A percentile compares a stretch with the other conserved stretches of the same genome.
These are phyloP conservation scores for Noctua comes DNA, from an alignment of 2,888 invertebrate genomes.

Conservation along the genomic window DNA sequence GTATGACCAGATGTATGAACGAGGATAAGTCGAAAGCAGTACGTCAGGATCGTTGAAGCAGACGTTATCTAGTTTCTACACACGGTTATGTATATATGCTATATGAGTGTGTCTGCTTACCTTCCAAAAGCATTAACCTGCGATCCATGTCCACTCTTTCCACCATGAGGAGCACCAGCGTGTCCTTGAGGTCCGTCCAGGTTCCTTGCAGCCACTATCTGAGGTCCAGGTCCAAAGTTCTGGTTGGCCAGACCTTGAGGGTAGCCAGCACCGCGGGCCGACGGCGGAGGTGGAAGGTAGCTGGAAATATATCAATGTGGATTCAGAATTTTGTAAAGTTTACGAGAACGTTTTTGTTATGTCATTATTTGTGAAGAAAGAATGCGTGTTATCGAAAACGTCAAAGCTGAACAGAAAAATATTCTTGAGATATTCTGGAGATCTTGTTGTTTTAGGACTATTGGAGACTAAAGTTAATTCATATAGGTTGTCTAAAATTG, in stretches of 20 bases:
- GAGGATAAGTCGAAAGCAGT: background rate
- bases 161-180: slow-evolving; percentile 42
- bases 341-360: background rate
- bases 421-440: background rate
- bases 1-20: too few relatives aligned
- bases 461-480: background rate
- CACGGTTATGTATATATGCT: too few relatives aligned
- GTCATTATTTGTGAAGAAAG: background rate
- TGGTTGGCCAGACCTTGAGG: slow-evolving; percentile 70
- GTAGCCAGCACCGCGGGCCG: slow-evolving; percentile 74
- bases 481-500: background rate
- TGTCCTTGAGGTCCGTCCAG: slow-evolving; percentile 59
- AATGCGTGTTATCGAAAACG: background rate
- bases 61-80: background rate
- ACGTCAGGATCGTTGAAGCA: background rate
- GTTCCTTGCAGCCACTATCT: slow-evolving; percentile 81
- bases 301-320: slow-evolving; percentile 68
- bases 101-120: slow-evolving; percentile 61
- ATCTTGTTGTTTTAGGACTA: background rate
- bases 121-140: slow-evolving; percentile 76
- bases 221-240: slow-evolving; percentile 67
- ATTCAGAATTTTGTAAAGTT: background rate
- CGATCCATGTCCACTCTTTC: slow-evolving; percentile 53
- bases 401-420: background rate
- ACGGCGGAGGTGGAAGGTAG: slow-evolving; percentile 82